phyloP scores from a whole-genome alignment of 1,140 invertebrate species.

The Ceratina australensis region DNA sequence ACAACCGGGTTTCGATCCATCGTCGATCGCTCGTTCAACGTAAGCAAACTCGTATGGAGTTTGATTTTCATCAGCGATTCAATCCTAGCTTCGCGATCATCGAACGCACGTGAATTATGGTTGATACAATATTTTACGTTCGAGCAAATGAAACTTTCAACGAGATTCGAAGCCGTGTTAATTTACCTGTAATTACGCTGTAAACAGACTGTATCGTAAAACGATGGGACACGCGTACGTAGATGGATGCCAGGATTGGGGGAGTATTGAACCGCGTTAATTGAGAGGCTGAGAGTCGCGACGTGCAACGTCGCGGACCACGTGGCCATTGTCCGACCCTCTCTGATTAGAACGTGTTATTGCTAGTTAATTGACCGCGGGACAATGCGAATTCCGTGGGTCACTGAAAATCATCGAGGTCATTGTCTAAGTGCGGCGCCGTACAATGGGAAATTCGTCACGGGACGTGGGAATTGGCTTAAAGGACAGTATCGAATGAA shows the following conservation, averaged over 20 bases:
- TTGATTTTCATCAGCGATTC: constrained; percentile 35
- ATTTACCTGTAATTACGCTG: too few species aligned
- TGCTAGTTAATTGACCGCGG: background rate
- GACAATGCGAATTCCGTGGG: background rate
- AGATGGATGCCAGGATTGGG: too few species aligned
- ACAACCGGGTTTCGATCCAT: background rate
- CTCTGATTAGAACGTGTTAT: constrained; percentile 2
- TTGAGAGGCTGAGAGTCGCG: constrained; percentile 1
- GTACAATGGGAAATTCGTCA: background rate
- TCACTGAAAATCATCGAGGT: background rate
- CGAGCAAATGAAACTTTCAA: background rate
- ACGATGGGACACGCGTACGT: too few species aligned
- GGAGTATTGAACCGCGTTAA: constrained; percentile 4
- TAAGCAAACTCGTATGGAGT: constrained; percentile 23
- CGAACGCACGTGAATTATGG: too few species aligned
- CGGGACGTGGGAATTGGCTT: background rate
- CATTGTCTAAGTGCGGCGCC: background rate
- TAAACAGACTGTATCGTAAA: too few species aligned
- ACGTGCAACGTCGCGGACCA: background rate
- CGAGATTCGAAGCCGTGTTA: too few species aligned
- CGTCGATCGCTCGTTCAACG: background rate
- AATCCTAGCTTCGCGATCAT: background rate
- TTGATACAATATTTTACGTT: background rate
- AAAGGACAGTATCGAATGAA: background rate
- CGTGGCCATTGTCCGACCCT: background rate